A percentile compares a stretch with the other conserved stretches of the same genome.
Conservation (phyloP, 1,140 invertebrate genomes). For the Vollenhovia emeryi region DNA sequence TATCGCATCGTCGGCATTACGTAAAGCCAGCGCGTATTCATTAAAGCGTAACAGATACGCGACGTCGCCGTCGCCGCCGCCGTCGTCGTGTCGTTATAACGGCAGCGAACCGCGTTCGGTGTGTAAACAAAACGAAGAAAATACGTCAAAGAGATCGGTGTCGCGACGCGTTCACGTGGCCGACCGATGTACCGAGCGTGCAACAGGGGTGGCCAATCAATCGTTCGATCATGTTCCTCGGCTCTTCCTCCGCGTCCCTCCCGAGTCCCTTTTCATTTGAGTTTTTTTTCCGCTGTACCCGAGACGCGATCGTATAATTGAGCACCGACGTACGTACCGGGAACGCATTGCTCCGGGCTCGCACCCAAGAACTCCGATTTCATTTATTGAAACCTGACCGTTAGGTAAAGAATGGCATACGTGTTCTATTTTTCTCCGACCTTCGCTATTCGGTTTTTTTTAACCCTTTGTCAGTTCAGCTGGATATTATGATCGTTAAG, state of each 20-base stretch:
- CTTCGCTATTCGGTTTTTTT: background rate
- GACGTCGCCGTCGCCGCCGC: background rate
- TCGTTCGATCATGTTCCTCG: background rate
- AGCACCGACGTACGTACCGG: background rate
- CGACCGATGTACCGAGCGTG: background rate
- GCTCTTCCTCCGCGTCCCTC: background rate
- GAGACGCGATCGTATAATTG: background rate
- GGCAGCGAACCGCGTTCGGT: background rate
- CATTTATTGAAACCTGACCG: background rate
- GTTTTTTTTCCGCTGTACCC: background rate
- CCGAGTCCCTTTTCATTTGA: background rate
- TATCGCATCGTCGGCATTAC: conserved; percentile 19
- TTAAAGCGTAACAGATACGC: conserved; percentile 7
- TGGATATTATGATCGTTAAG: conserved; percentile 10
- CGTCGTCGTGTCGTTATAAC: background rate
- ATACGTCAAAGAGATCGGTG: conserved; percentile 21
- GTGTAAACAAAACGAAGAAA: conserved; percentile 45
- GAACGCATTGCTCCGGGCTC: background rate
- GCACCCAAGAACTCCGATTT: background rate
- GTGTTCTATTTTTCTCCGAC: background rate
- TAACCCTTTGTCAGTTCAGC: background rate
- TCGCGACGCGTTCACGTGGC: conserved; percentile 26
- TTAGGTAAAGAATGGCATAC: background rate
- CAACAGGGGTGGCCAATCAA: conserved; percentile 24
- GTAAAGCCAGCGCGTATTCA: background rate